Conservation (phyloP, 2,797 vertebrate genomes). For the Ciconia nigra region DNA sequence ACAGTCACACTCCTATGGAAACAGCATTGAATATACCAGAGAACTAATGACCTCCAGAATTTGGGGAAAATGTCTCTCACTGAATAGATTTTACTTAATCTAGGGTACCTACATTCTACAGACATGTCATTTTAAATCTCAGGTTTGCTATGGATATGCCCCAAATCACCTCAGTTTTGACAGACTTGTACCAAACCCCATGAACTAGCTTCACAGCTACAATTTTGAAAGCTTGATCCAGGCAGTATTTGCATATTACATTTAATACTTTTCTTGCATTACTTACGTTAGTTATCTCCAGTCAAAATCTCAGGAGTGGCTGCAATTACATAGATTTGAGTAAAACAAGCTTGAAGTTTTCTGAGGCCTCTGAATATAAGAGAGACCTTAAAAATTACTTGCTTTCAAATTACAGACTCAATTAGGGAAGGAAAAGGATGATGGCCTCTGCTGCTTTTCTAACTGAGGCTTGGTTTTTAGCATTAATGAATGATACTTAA, state of each 20-base stretch:
- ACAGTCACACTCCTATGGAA: not conserved
- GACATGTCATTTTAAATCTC: rapidly evolving
- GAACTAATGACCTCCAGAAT: not conserved
- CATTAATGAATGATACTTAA: not conserved
- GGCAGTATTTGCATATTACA: not conserved
- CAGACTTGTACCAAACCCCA: not conserved
- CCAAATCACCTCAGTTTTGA: not conserved
- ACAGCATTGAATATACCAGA: not conserved
- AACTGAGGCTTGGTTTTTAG: not conserved
- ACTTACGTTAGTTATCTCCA: not conserved
- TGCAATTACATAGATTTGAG: not conserved
- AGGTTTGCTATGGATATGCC: not conserved
- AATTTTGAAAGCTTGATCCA: not conserved
- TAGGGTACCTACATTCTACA: not conserved
- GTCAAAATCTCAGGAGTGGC: not conserved
- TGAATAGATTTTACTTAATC: not conserved
- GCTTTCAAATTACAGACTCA: not conserved
- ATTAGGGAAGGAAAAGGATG: not conserved
- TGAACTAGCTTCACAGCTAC: not conserved
- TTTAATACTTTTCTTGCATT: not conserved
- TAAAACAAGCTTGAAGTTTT: not conserved
- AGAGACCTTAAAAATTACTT: not conserved
- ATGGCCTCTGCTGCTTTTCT: not conserved
- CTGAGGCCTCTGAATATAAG: not conserved
- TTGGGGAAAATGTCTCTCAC: not conserved